A percentile compares a stretch with the other conserved stretches of the same genome.
Evolutionary conservation across 2,113 vertebrate genomes (phyloP).

Genomic region (Charadrius vociferus): DNA sequence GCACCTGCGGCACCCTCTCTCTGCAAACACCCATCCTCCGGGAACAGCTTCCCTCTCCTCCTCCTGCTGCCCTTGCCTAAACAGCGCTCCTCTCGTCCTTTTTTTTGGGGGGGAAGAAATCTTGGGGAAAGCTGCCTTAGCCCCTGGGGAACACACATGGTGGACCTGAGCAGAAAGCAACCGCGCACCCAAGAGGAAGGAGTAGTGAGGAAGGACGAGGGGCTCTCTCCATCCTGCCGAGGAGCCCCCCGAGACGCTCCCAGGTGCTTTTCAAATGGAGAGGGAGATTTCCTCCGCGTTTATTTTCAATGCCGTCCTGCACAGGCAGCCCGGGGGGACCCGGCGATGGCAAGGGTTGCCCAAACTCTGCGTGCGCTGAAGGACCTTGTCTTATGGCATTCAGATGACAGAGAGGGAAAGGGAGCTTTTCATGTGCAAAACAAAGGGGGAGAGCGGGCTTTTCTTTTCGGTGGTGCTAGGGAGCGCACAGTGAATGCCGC

Average conservation of each 20-base stretch:
- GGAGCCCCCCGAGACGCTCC: neutral
- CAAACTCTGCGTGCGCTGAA: neutral
- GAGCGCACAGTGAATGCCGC: neutral
- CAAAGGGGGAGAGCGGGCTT: constrained; percentile 2
- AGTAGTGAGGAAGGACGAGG: neutral
- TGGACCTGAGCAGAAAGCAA: neutral
- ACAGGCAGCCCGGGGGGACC: neutral
- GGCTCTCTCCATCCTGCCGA: neutral
- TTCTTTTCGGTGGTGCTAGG: neutral
- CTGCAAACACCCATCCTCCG: neutral
- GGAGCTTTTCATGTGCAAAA: constrained; percentile 6
- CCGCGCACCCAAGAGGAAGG: neutral
- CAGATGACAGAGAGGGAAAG: neutral
- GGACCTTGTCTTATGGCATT: neutral
- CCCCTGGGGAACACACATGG: neutral
- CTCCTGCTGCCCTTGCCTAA: neutral
- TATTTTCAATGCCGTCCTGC: neutral
- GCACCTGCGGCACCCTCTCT: neutral
- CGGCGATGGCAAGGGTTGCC: neutral
- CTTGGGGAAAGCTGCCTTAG: neutral
- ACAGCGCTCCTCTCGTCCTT: neutral
- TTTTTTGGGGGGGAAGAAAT: neutral
- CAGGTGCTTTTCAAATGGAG: neutral
- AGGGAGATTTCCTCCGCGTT: neutral
- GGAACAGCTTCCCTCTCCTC: neutral